Base-by-base conservation (phyloP, 2,888 invertebrate species). In the Ectropis crepuscularia region DNA sequence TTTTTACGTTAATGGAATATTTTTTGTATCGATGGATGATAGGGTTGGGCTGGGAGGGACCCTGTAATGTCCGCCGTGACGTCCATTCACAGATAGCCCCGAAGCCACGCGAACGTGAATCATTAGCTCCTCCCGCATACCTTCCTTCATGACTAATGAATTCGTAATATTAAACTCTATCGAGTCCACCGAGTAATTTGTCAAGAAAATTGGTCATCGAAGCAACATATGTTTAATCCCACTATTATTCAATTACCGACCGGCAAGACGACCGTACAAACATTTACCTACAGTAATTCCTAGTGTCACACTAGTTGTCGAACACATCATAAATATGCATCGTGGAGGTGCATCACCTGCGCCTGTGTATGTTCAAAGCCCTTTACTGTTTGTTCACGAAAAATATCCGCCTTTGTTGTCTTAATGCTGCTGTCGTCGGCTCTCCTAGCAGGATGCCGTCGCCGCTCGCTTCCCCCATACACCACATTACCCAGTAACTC, bases 241-340 rank as follows among this genome's bases (percentile, higher is more conserved):
- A 50, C 53, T 62, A 57, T 42, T 54, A 46, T 57, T 59, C 53
- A 59, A 57, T 65, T 50, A 53, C 47, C 51, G 76, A 39, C 76
- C 78, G 74, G 81, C 81, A 82, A 83, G 57, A 58, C 82, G 76
- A 79, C 72, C 75, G 68, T 75, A 77, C 81, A 86, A 89, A 90
- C 86, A 88, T 89, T 90, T 81, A 81, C 82, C 74, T 64, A 73
- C 74, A 74, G 80, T 87, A 85, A 80, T 83, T 80, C 82, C 81
- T 83, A 82, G 87, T 87, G 86, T 86, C 80, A 80, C 77, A 79
- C 83, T 83, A 81, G 85, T 80, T 85, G 88, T 88, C 83, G 87
- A 84, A 90, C 87, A 84, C 79, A 79, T 87, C 85, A 92, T 92
- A 88, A 90, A 92, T 92, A 91, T 91, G 90, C 87, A 91, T 87